Conservation (phyloP, 2,888 invertebrate species). For the Drosophila subquinaria region DNA sequence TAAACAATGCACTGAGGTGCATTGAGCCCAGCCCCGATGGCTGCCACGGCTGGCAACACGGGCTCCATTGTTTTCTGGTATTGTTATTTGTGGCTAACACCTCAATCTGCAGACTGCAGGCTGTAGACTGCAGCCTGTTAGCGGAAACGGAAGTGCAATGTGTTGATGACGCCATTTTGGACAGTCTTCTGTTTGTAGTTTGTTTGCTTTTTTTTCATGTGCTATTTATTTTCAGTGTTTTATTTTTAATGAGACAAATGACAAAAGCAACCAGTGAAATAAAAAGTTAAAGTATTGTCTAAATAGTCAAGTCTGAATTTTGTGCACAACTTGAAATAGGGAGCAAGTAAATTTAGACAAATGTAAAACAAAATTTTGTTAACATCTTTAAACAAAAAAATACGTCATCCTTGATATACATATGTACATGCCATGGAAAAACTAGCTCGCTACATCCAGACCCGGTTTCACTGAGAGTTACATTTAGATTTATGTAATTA, state of each 20-base stretch:
- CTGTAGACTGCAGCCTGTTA: conserved; percentile 17
- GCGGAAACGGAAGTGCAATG: conserved; percentile 74
- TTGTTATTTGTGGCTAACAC: conserved; percentile 55
- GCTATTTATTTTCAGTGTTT: conserved; percentile 39
- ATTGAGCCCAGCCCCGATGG: conserved; percentile 17
- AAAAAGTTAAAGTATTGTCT: conserved; percentile 1
- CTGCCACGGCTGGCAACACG: conserved; percentile 7
- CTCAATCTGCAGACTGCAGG: conserved; percentile 12
- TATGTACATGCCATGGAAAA: too few species aligned
- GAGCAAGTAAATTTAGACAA: too few species aligned
- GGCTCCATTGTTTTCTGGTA: conserved; percentile 57
- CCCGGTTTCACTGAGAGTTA: background rate
- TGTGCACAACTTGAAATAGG: background rate
- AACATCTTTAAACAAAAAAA: background rate
- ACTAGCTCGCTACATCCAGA: background rate
- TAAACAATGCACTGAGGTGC: conserved; percentile 48
- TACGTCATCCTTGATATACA: background rate
- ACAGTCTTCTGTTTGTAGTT: conserved; percentile 2
- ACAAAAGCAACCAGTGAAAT: conserved; percentile 22
- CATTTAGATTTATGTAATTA: background rate
- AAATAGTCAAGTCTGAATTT: background rate
- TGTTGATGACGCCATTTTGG: conserved; percentile 68
- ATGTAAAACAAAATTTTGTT: background rate
- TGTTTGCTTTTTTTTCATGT: conserved; percentile 24
- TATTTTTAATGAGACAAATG: conserved; percentile 13